A percentile compares a stretch with the other conserved stretches of the same genome.
These are phyloP conservation scores for Magallana gigas DNA, from an alignment of 1,140 invertebrate genomes.

Conservation along the genomic window DNA sequence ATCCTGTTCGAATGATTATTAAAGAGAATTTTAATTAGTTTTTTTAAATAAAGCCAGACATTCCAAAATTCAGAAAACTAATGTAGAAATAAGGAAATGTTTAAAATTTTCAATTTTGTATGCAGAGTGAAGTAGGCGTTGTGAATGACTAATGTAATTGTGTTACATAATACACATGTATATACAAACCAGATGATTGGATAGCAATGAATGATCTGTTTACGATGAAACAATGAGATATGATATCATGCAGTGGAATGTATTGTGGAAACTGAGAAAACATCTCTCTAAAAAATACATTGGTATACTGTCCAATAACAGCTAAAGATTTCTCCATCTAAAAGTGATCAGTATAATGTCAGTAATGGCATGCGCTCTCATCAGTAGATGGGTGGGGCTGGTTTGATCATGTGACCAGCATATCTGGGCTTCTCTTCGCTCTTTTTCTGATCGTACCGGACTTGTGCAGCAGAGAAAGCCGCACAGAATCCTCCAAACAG, in stretches of 20 bases:
- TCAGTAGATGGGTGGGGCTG: slow-evolving; percentile 56
- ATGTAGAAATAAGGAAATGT: too few relatives aligned
- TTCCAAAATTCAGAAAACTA: too few relatives aligned
- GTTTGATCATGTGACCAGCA: slow-evolving; percentile 40
- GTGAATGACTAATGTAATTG: too few relatives aligned
- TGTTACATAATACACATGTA: too few relatives aligned
- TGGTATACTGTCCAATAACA: neutral
- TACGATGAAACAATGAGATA: neutral
- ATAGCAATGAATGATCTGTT: neutral
- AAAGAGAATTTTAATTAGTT: too few relatives aligned
- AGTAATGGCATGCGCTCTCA: neutral
- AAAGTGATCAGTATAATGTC: neutral
- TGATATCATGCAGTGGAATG: neutral
- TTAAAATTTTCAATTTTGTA: too few relatives aligned
- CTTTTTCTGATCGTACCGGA: slow-evolving; percentile 54
- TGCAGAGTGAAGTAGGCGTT: too few relatives aligned
- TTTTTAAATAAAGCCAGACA: too few relatives aligned
- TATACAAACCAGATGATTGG: too few relatives aligned
- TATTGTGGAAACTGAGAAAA: neutral
- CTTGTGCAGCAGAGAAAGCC: slow-evolving; percentile 57
- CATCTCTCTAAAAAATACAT: neutral
- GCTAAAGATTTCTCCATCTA: neutral
- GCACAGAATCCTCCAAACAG: slow-evolving; percentile 73
- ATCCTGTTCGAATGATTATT: too few relatives aligned
- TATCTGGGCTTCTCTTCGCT: slow-evolving; percentile 37